These are phyloP conservation scores for Rhingia rostrata DNA, from an alignment of 2,888 invertebrate species.

Conservation along the genomic window DNA sequence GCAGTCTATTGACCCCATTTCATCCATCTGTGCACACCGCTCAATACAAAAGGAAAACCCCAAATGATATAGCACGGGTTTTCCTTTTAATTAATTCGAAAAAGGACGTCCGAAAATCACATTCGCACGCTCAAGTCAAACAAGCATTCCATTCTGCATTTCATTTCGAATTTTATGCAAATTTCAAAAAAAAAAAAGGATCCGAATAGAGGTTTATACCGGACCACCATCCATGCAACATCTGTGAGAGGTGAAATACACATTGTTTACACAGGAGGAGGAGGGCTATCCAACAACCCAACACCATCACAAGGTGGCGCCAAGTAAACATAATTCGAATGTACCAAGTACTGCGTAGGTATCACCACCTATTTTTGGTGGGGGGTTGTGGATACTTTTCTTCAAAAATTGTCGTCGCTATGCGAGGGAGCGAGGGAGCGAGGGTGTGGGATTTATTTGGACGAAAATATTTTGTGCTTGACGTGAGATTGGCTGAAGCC, in stretches of 20 bases:
- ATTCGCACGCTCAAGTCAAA: neutral
- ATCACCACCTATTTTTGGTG: too few relatives aligned
- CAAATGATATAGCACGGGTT: constrained; percentile 13
- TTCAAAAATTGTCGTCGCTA: neutral
- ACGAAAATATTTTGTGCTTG: constrained; percentile 35
- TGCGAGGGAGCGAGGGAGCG: too few relatives aligned
- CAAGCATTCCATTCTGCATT: neutral
- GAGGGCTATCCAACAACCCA: neutral
- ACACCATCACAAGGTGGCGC: constrained; percentile 16
- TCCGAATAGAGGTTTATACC: neutral
- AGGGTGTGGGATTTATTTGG: neutral
- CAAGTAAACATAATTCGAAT: constrained; percentile 53
- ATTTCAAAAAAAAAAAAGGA: constrained; percentile 8
- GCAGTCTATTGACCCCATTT: constrained; percentile 51
- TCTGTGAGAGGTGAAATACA: constrained; percentile 8
- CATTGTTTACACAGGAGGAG: constrained; percentile 47
- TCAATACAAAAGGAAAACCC: constrained; percentile 15
- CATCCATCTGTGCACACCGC: constrained; percentile 24
- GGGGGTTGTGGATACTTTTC: neutral
- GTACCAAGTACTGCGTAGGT: constrained; percentile 15
- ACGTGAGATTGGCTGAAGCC: constrained; percentile 40
- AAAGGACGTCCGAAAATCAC: constrained; percentile 7
- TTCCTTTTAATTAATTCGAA: constrained; percentile 34
- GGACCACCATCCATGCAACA: neutral
- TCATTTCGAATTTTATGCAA: constrained; percentile 20